Evolutionary conservation across 2,113 vertebrate species (phyloP).

Genomic region (Centropus unirufus): DNA sequence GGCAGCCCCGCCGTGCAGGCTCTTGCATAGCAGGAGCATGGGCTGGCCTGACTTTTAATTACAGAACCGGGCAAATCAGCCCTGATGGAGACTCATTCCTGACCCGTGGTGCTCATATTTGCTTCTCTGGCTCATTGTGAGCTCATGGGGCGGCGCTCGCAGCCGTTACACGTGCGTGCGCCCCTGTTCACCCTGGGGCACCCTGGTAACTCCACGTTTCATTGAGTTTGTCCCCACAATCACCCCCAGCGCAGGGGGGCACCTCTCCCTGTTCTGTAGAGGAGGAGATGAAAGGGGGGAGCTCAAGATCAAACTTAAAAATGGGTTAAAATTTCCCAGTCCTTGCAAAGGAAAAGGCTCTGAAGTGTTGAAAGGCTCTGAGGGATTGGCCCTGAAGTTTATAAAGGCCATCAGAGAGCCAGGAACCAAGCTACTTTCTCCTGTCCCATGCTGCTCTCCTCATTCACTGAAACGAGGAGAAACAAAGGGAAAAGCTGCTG

Average conservation of each 20-base stretch:
- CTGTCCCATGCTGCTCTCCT: background rate
- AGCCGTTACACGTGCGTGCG: too few relatives aligned
- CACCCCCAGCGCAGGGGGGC: too few relatives aligned
- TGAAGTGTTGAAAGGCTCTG: background rate
- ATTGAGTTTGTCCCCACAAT: background rate
- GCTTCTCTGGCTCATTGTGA: background rate
- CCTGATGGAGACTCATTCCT: background rate
- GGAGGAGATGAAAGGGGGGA: background rate
- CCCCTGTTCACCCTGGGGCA: rapidly evolving
- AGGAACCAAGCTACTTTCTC: rapidly evolving
- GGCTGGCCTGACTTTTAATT: background rate
- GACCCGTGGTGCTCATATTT: background rate
- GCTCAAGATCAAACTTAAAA: background rate
- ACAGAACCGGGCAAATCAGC: background rate
- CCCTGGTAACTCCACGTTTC: background rate
- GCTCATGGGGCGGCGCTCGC: background rate
- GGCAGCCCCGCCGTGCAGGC: background rate
- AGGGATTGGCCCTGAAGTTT: background rate
- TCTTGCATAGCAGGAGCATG: background rate
- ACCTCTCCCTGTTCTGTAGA: background rate
- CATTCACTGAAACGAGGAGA: background rate
- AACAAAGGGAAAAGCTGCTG: background rate
- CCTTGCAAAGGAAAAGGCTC: background rate
- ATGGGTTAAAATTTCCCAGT: background rate
- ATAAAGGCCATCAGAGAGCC: background rate